Evolutionary conservation across 53 echinoderm and acorn worm genomes (phyloP).

Genomic region (Actinopyga echinites): DNA sequence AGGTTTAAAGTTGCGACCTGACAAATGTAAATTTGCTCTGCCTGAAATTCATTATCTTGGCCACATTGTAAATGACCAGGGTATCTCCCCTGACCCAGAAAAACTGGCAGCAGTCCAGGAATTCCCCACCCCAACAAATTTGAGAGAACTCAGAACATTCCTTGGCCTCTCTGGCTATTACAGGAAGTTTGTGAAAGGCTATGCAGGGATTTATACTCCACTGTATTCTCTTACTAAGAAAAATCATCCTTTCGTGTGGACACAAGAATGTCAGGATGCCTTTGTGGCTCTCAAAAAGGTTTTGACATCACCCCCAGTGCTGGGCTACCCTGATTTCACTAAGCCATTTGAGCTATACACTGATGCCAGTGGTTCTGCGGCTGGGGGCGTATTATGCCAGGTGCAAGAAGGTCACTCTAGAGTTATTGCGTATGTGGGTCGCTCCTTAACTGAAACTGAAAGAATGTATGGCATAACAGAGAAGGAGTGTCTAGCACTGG

Average conservation of each 20-base stretch:
- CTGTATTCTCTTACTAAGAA: slow-evolving; percentile 43
- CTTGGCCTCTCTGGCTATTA: slow-evolving; percentile 41
- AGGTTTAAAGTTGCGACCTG: not conserved
- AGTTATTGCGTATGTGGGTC: slow-evolving; percentile 42
- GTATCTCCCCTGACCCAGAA: not conserved
- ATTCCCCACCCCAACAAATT: not conserved
- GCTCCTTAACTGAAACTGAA: slow-evolving; percentile 16
- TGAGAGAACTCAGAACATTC: not conserved
- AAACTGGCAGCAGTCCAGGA: not conserved
- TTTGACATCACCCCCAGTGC: slow-evolving; percentile 38
- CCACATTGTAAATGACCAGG: not conserved
- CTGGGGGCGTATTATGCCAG: slow-evolving; percentile 19
- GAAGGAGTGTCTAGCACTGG: slow-evolving; percentile 45
- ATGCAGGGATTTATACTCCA: slow-evolving; percentile 42
- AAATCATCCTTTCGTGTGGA: slow-evolving; percentile 19
- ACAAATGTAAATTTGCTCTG: not conserved
- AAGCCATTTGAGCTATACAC: slow-evolving; percentile 47
- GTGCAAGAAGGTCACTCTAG: slow-evolving; percentile 6
- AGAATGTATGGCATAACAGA: slow-evolving; percentile 49
- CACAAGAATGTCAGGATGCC: slow-evolving; percentile 15
- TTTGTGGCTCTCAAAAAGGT: slow-evolving; percentile 34
- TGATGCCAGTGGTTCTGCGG: slow-evolving; percentile 49
- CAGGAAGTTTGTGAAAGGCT: slow-evolving; percentile 32
- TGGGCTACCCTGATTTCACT: slow-evolving; percentile 42
- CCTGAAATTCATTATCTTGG: slow-evolving; percentile 10